Conservation (phyloP, 2,113 vertebrate species). For the Saccopteryx bilineata region DNA sequence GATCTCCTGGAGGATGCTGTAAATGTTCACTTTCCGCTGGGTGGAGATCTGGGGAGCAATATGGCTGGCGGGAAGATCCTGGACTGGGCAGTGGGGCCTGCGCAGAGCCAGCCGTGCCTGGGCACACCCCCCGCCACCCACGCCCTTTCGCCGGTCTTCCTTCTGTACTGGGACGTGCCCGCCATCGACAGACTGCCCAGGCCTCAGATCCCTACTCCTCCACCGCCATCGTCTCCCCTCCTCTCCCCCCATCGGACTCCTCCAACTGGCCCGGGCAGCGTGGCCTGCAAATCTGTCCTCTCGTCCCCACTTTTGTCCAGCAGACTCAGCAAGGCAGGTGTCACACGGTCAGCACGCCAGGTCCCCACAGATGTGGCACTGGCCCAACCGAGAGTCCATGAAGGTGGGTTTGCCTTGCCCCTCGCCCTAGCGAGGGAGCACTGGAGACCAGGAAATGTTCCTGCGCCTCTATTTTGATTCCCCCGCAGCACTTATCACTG, state of each 20-base stretch:
- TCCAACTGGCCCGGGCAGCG: not conserved
- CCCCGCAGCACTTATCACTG: not conserved
- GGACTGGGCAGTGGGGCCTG: fast-evolving
- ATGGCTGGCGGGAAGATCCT: fast-evolving
- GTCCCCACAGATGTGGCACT: not conserved
- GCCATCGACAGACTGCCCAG: not conserved
- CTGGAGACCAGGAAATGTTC: not conserved
- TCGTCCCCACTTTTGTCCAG: too few species aligned
- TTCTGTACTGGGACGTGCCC: fast-evolving
- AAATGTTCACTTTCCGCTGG: slow-evolving; percentile 73
- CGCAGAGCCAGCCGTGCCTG: not conserved
- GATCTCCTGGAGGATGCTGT: slow-evolving; percentile 78
- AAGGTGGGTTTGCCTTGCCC: not conserved
- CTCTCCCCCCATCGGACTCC: not conserved
- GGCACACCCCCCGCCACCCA: fast-evolving
- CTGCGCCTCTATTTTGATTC: not conserved
- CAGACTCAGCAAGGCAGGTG: not conserved
- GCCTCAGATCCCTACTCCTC: not conserved
- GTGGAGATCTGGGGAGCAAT: slow-evolving; percentile 65
- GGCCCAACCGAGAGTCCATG: not conserved
- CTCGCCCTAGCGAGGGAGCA: not conserved
- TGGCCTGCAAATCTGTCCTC: not conserved
- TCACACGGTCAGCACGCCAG: not conserved
- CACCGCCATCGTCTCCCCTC: too few species aligned
- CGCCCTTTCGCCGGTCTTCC: not conserved